Percentiles rank a stretch among this genome's conserved stretches.
These are phyloP conservation scores for Saccostrea cuccullata DNA, from an alignment of 1,140 invertebrate genomes.

Conservation along the genomic window DNA sequence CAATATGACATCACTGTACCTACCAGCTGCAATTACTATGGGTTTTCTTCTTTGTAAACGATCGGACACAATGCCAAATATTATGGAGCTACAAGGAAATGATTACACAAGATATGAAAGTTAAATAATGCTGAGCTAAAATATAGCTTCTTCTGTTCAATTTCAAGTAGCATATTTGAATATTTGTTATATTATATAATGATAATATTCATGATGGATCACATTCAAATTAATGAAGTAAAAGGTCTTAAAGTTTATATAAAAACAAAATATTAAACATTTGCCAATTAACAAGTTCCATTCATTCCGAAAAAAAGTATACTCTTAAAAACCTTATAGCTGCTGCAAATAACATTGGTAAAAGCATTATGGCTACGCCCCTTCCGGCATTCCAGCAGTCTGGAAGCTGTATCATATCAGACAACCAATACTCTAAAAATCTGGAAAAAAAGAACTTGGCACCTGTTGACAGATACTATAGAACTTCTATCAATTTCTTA, in stretches of 20 bases:
- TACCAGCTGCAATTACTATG: conserved; percentile 73
- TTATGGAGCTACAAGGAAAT: conserved; percentile 71
- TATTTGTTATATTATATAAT: no score
- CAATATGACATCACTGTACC: background rate
- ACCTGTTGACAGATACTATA: background rate
- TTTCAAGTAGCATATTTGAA: no score
- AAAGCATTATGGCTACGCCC: conserved; percentile 72
- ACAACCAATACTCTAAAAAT: conserved; percentile 77
- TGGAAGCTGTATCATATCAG: conserved; percentile 76
- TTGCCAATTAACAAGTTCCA: background rate
- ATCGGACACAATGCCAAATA: conserved; percentile 74
- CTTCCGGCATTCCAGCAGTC: conserved; percentile 75
- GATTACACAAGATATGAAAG: background rate
- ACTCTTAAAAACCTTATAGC: conserved; percentile 63
- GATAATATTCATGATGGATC: no score
- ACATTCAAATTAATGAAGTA: background rate
- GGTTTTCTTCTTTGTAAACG: conserved; percentile 70
- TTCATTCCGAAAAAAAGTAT: background rate
- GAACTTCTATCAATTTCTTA: background rate
- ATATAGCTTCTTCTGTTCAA: background rate
- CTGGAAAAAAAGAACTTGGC: conserved; percentile 53
- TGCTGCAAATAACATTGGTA: conserved; percentile 75
- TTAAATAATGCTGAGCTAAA: background rate
- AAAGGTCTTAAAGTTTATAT: background rate
- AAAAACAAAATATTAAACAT: background rate